Conservation (phyloP, 2,797 vertebrate species). For the Brachyrhaphis roseni region DNA sequence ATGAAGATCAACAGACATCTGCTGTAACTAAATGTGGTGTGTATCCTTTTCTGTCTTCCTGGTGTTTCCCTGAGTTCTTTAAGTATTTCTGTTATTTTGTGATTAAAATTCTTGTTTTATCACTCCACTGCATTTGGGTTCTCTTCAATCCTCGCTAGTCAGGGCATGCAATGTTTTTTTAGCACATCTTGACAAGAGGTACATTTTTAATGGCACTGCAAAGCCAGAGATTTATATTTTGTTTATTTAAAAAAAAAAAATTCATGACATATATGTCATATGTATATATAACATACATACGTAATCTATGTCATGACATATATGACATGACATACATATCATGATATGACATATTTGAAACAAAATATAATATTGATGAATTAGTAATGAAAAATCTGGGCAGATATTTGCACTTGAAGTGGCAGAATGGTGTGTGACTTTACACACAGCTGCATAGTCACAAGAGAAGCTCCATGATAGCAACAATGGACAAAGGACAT, state of each 20-base stretch:
- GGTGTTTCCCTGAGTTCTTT: background rate
- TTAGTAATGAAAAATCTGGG: conserved; percentile 1
- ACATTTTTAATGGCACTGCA: background rate
- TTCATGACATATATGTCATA: too few species aligned
- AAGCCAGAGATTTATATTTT: conserved; percentile 13
- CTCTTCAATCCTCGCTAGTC: background rate
- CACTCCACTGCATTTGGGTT: background rate
- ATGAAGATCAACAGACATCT: too few species aligned
- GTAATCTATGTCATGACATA: too few species aligned
- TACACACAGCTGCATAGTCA: conserved; percentile 55
- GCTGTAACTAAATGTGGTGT: too few species aligned
- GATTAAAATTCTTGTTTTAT: background rate
- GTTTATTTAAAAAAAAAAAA: conserved; percentile 19
- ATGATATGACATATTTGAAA: too few species aligned
- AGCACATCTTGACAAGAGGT: background rate
- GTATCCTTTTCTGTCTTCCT: background rate
- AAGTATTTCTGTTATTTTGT: background rate
- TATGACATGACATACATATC: too few species aligned
- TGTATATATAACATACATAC: background rate
- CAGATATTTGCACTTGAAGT: conserved; percentile 19
- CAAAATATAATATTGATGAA: background rate
- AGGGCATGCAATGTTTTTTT: background rate
- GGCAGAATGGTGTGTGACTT: conserved; percentile 37
- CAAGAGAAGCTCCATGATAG: conserved; percentile 57
- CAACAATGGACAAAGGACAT: conserved; percentile 79